Base-by-base conservation (phyloP, 2,888 invertebrate species). In the Leptothorax acervorum region DNA sequence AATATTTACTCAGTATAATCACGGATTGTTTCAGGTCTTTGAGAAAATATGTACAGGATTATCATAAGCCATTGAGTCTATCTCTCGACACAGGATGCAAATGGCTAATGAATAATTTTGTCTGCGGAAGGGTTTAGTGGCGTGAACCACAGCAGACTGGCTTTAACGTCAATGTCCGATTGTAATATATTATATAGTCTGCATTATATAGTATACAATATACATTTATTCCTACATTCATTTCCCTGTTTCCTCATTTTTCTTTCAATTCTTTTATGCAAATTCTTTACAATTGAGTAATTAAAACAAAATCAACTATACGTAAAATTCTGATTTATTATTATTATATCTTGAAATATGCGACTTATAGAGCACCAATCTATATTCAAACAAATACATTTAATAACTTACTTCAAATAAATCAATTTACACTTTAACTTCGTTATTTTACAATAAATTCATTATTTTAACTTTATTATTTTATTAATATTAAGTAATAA, bases 41-140 rank as follows among this genome's bases (percentile, higher is more conserved):
- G 60, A 81, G 73, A 60, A 73, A 81, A 51, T 35, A 60, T 48
- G 23, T 39, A 35, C 48, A 18, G 53, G 73, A 81, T 81, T 81
- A 81, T 60, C 39, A 60, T 81, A 73, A 81, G 79, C 79, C 79
- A 60, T 79, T 57, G 79, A 35, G 71, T 71, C 57, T 55, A 73
- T 60, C 60, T 60, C 74, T 81, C 79, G 60, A 62, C 79, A 71
- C 73, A 73, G 79, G 73, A 81, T 81, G 79, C 79, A 73, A 81
- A 81, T 81, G 73, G 73, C 60, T 73, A 73, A 73, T 81, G 48
- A 81, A 81, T 81, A 81, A 81, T 73, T 81, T 81, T 45, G 60
- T 73, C 35, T 57, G 60, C 73, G 79, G 79, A 81, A 73, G 79
- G 79, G 48, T 60, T 81, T 73, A 60, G 48, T 28, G 51, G 48